Conservation (phyloP, 2,888 invertebrate genomes). For the Agrochola litura region DNA sequence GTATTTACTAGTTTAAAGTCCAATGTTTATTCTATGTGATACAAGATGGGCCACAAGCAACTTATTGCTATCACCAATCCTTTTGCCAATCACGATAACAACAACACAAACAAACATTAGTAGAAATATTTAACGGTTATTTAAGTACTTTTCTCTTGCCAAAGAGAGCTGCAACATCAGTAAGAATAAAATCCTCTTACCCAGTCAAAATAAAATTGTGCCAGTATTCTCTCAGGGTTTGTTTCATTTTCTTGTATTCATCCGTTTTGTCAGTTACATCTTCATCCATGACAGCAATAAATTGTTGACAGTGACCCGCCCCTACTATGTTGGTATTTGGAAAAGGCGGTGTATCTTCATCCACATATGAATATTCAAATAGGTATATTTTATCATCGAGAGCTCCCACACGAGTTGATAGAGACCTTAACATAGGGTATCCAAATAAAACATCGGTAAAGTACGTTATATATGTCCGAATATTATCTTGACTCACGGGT, state of each 20-base stretch:
- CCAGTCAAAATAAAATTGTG: slow-evolving; percentile 68
- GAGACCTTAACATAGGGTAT: slow-evolving; percentile 70
- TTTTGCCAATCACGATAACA: not conserved
- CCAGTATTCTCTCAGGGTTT: slow-evolving; percentile 62
- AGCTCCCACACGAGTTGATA: slow-evolving; percentile 63
- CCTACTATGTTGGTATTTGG: slow-evolving; percentile 68
- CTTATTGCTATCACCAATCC: not conserved
- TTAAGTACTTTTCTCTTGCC: not conserved
- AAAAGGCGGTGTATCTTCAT: slow-evolving; percentile 61
- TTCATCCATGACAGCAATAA: slow-evolving; percentile 55
- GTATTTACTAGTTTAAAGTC: not conserved
- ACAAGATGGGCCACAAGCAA: not conserved
- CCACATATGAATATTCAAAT: slow-evolving; percentile 74
- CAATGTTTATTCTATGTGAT: too few species aligned
- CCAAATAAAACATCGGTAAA: slow-evolving; percentile 79
- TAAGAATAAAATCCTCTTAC: slow-evolving; percentile 53
- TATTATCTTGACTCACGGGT: slow-evolving; percentile 53
- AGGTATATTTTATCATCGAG: slow-evolving; percentile 72
- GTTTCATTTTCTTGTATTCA: slow-evolving; percentile 61
- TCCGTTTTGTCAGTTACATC: slow-evolving; percentile 42
- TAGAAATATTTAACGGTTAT: not conserved
- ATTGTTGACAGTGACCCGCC: slow-evolving; percentile 72
- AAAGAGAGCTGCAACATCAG: not conserved
- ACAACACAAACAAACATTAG: not conserved
- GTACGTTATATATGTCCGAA: slow-evolving; percentile 65